These are phyloP conservation scores for Turdus rufiventris DNA, from an alignment of 2,113 vertebrate genomes.

Conservation along the genomic window DNA sequence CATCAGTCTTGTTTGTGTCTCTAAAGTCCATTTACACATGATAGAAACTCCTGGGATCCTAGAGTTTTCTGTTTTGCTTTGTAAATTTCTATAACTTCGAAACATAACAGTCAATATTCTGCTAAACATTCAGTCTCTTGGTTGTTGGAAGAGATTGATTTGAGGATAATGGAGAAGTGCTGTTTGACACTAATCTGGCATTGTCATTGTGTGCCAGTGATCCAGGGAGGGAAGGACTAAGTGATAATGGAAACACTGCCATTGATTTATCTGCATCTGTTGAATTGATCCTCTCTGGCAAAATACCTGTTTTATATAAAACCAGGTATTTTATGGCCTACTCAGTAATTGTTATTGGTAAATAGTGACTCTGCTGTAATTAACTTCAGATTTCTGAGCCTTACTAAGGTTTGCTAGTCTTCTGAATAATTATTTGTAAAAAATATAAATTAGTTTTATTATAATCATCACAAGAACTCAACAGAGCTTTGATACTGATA, in stretches of 20 bases:
- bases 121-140: neutral
- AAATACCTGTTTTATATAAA: neutral
- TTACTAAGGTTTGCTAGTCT: neutral
- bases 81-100: neutral
- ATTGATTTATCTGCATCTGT: neutral
- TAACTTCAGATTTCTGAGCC: neutral
- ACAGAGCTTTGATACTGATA: neutral
- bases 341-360: neutral
- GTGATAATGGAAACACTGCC: neutral
- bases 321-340: neutral
- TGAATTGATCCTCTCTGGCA: neutral
- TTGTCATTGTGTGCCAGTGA: neutral
- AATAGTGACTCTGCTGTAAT: neutral
- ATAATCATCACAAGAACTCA: neutral
- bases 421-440: neutral
- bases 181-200: neutral
- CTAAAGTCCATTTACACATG: neutral
- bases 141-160: neutral
- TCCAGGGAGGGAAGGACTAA: neutral
- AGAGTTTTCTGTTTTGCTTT: neutral
- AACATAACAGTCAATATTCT: neutral
- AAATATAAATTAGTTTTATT: neutral
- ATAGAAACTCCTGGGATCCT: neutral
- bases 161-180: neutral
- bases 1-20: accelerated